These are phyloP conservation scores for Hystrix brachyura DNA, from an alignment of 2,113 vertebrate genomes.

Conservation along the genomic window DNA sequence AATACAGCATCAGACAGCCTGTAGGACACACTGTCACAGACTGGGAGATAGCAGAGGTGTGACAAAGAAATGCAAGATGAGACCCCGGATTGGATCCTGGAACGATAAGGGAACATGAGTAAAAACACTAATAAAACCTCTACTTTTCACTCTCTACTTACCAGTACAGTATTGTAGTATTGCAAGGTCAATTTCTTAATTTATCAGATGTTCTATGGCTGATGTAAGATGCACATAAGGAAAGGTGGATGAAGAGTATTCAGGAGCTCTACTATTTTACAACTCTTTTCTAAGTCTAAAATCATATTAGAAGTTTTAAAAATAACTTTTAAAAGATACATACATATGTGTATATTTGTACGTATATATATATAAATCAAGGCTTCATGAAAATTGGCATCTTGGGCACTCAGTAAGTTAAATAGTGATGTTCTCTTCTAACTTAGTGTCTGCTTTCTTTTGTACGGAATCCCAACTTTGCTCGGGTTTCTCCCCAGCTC, in stretches of 20 bases:
- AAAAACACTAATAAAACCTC: constrained; percentile 60
- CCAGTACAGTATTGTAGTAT: not conserved
- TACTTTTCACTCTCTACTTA: constrained; percentile 57
- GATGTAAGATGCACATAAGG: constrained; percentile 54
- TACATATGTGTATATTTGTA: constrained; percentile 22
- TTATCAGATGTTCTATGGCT: constrained; percentile 49
- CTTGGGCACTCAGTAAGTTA: constrained; percentile 36
- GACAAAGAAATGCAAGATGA: not conserved
- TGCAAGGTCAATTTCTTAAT: constrained; percentile 62
- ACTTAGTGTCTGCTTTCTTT: constrained; percentile 38
- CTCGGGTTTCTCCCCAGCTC: not conserved
- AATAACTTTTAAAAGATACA: constrained; percentile 67
- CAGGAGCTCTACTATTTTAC: constrained; percentile 52
- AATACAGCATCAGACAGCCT: not conserved
- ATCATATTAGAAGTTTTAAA: constrained; percentile 57
- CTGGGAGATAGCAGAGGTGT: not conserved
- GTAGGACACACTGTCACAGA: not conserved
- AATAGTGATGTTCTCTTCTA: constrained; percentile 36
- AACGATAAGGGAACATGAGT: constrained; percentile 9
- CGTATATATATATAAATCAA: constrained; percentile 31
- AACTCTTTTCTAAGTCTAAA: constrained; percentile 65
- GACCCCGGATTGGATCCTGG: not conserved
- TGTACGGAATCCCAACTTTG: not conserved
- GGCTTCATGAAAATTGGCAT: constrained; percentile 48
- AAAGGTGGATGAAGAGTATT: not conserved